phyloP scores from a whole-genome alignment of 2,888 invertebrate species.

The Lathronympha strigana region DNA sequence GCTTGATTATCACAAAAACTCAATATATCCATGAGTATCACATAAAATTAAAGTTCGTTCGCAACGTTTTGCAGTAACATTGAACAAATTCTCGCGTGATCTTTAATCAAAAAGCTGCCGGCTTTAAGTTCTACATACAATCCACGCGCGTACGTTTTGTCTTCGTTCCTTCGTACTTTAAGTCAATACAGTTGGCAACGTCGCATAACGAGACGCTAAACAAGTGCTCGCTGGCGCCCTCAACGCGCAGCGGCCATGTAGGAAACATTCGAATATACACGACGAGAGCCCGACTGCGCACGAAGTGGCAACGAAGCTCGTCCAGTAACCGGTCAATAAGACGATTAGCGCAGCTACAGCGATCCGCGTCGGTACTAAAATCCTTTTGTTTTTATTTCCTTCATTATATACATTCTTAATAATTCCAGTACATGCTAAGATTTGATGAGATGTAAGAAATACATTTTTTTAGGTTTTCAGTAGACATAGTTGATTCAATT shows the following conservation, averaged over 20 bases:
- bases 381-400: slow-evolving; percentile 63
- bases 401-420: slow-evolving; percentile 28
- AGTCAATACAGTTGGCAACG: slow-evolving; percentile 85
- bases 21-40: slow-evolving; percentile 58
- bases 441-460: neutral
- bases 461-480: neutral
- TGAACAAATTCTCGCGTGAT: slow-evolving; percentile 60
- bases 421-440: slow-evolving; percentile 23
- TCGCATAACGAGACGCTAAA: slow-evolving; percentile 83
- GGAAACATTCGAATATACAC: slow-evolving; percentile 68
- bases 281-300: slow-evolving; percentile 74
- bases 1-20: slow-evolving; percentile 73
- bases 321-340: slow-evolving; percentile 84
- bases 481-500: neutral
- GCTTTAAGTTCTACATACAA: slow-evolving; percentile 69
- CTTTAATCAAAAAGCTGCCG: slow-evolving; percentile 72
- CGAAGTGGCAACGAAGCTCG: slow-evolving; percentile 79
- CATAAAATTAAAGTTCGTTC: slow-evolving; percentile 56
- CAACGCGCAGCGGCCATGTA: slow-evolving; percentile 81
- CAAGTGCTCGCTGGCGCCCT: slow-evolving; percentile 82
- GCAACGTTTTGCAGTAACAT: slow-evolving; percentile 53
- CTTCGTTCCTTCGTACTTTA: slow-evolving; percentile 74
- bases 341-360: slow-evolving; percentile 77
- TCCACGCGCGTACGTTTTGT: slow-evolving; percentile 83
- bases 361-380: slow-evolving; percentile 61